Evolutionary conservation across 2,113 vertebrate species (phyloP).

Genomic region (Desmodus rotundus): DNA sequence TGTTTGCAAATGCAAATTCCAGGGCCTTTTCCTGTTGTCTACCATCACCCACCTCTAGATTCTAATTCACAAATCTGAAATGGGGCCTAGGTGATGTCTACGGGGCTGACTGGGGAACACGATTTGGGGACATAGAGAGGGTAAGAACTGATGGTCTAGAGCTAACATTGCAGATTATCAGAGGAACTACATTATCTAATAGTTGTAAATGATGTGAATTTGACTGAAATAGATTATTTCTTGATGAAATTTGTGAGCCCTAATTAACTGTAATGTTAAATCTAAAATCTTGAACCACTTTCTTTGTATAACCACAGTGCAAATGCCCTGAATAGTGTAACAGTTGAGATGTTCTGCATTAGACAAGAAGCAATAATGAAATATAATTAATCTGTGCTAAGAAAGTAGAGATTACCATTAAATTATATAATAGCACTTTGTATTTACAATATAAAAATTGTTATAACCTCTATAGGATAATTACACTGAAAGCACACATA

Average conservation of each 20-base stretch:
- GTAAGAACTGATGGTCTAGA: not conserved
- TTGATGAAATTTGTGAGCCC: not conserved
- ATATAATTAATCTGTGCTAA: constrained; percentile 51
- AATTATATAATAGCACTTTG: constrained; percentile 39
- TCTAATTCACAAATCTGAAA: not conserved
- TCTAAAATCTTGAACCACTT: not conserved
- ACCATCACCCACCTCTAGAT: not conserved
- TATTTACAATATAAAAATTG: constrained; percentile 47
- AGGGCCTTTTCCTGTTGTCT: not conserved
- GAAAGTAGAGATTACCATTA: constrained; percentile 35
- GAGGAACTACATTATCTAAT: not conserved
- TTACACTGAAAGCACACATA: constrained; percentile 35
- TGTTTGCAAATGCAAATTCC: not conserved
- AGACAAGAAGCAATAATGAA: not conserved
- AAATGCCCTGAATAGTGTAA: not conserved
- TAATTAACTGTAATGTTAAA: not conserved
- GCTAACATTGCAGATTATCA: not conserved
- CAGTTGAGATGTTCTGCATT: constrained; percentile 4
- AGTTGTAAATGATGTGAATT: not conserved
- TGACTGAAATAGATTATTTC: not conserved
- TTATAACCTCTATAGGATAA: constrained; percentile 48
- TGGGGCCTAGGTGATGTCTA: not conserved
- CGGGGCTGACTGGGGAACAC: not conserved
- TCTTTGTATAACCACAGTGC: not conserved
- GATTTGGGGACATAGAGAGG: not conserved